Evolutionary conservation across 64 coral and sea anemone species (phyloP), one percentile per base, ranked within the genome.

Genomic region (Porites australiensis): DNA sequence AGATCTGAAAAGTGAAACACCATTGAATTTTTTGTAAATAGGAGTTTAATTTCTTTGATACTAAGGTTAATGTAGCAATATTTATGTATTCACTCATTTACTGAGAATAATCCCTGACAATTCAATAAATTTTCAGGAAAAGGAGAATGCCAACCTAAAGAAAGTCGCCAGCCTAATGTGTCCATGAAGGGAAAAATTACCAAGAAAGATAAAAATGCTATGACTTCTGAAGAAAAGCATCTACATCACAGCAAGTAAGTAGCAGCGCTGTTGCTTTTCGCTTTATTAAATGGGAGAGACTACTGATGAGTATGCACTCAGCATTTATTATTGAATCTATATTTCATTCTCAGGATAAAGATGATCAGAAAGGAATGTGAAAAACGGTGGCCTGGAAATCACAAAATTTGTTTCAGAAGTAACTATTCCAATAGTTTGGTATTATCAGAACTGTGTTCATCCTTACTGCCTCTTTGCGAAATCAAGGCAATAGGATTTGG

Each of bases 211-310:
- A 82, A 64, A 64, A 62, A 44, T 9, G 19, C 22, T 3, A 82
- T 82, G 79, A 61, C 55, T 43, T 21, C 57, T 63, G 79, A 82
- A 63, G 57, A 82, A 46, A 59, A 46, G 11, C 79, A 46, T 47
- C 12, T 82, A 44, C 63, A 82, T 63, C 79, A 82, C 13, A 82
- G 23, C 79, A 82, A 82, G 79, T 82, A 63, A 82, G 55, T 0
- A 82, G 19, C 53, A 82, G 79, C 45, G 15, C 54, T 82, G 21
- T 82, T 55, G 21, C n/a, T 43, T 59, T 59, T n/a, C n/a, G n/a
- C n/a, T 76, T 76, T 76, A 18, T 63, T 37, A 19, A 16, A 64
- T 13, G 22, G 57, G 18, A 64, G 63, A 63, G 62, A 63, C 14
- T 9, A 62, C 15, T 83, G 20, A 82, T 21, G 3, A 8, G 54